A percentile compares a stretch with the other conserved stretches of the same genome.
Evolutionary conservation across 2,113 vertebrate species (phyloP).

Genomic region (Clarias magur): DNA sequence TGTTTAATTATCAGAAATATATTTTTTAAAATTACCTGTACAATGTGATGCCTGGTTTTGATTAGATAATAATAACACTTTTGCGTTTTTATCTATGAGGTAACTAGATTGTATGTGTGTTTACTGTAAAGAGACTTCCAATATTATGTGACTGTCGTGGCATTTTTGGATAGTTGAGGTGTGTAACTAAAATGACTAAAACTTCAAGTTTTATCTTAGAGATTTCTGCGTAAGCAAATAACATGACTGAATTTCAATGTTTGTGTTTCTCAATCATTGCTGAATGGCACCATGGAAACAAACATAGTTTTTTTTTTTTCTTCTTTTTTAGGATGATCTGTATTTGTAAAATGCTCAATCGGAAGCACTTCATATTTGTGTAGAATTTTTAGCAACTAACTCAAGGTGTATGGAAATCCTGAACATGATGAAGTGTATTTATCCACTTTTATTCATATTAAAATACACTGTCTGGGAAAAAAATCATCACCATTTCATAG

Average conservation of each 20-base stretch:
- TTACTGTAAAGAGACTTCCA: neutral
- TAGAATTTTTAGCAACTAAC: neutral
- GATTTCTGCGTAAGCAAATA: neutral
- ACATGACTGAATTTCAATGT: neutral
- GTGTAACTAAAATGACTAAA: neutral
- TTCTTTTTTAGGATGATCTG: too few species aligned
- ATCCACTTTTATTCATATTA: neutral
- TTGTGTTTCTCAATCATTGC: neutral
- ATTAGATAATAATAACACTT: neutral
- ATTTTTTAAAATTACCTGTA: neutral
- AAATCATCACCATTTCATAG: too few species aligned
- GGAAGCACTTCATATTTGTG: neutral
- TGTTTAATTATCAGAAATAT: neutral
- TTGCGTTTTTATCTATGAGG: neutral
- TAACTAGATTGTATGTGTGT: neutral
- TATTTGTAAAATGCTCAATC: neutral
- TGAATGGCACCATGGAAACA: neutral
- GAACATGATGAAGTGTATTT: neutral
- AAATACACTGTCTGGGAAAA: neutral
- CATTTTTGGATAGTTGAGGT: neutral
- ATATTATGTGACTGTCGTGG: neutral
- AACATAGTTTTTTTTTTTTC: too few species aligned
- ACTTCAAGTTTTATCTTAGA: neutral
- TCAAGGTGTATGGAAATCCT: neutral
- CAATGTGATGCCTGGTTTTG: neutral